Base-by-base conservation (phyloP, 2,888 invertebrate species). In the Plutella xylostella region DNA sequence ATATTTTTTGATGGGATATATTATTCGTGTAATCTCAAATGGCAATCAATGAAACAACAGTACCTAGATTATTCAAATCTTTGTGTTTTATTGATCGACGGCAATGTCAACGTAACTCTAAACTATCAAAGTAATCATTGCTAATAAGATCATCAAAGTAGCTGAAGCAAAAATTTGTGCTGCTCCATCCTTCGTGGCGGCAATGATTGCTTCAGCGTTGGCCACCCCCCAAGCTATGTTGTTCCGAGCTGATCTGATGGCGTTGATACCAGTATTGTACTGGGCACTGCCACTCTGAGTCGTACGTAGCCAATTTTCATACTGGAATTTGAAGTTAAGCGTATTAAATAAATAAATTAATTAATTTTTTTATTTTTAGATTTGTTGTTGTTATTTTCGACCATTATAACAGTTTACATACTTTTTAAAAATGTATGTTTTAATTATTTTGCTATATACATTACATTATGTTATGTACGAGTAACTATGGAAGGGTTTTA, bases 221-320 rank as follows among this genome's bases (percentile, higher is more conserved):
- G 51, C 56, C 1, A 61, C 62, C 0, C 78, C 82, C 80, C 82
- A 82, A 0, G 58, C 66, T 11, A 77, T 76, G 51, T 73, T 79
- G 45, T 2, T 54, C 0, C 79, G 58, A 0, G 82, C 74, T 2
- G 72, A 62, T 6, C 21, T 55, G 19, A 82, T 78, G 0, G 70
- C 63, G 4, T 57, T 63, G 9, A 79, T 51, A 0, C 66, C 65
- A 2, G 63, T 52, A 22, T 46, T 56, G 48, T 58, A 77, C 46
- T 79, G 73, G 0, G 59, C 53, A 12, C 65, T 57, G 12, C 49
- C 48, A 0, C 51, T 42, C 46, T 79, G 80, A 0, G 72, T 67
- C 6, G 59, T 49, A 1, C 53, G 59, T 0, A 79, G 62, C 83
- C 83, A 80, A 4, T 57, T 49, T 51, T 78, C 71, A 33, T 68